Base-by-base conservation (phyloP, 2,797 vertebrate genomes). In the Poeciliopsis turneri region DNA sequence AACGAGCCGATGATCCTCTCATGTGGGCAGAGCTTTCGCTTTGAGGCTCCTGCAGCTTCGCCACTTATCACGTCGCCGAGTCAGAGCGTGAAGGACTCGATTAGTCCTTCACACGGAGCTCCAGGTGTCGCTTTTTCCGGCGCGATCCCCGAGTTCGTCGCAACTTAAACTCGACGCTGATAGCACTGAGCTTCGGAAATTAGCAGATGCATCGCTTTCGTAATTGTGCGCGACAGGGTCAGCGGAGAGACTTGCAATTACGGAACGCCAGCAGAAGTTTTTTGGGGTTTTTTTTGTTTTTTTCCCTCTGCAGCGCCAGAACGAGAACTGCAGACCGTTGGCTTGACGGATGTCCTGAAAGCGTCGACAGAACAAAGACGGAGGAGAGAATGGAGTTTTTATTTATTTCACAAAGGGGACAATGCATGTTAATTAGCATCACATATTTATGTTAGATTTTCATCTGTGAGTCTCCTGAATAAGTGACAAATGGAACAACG, bases 21-120 rank as follows among this genome's bases (percentile, higher is more conserved):
- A 51, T 45, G 30, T 75, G 66, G 64, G 79, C 18, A 20, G 68
- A 74, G 82, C 39, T 74, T 83, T 81, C 72, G 83, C 84, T 90
- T 82, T 88, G 86, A 90, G 85, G 79, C 69, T 80, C 55, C 69
- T 59, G 82, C 78, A 69, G 78, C 55, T 53, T 77, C 55, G 41
- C 73, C 75, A 86, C 86, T 87, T 89, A 89, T 92, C 86, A 81
- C 86, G 66, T 83, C 81, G 72, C 77, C 83, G 82, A 87, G 82
- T 89, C 82, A 74, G 80, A 86, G 82, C 79, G 80, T 82, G 79
- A 87, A 86, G 89, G 82, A 78, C 85, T 84, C 89, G 84, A 92
- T 91, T 84, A 86, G 80, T 85, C 70, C 83, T 80, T 79, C 81
- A 61, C 72, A 72, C 57, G 86, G 83, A 72, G 82, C 77, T 83